These are phyloP conservation scores for Scylla paramamosain DNA, from an alignment of 1,140 invertebrate genomes.

Conservation along the genomic window DNA sequence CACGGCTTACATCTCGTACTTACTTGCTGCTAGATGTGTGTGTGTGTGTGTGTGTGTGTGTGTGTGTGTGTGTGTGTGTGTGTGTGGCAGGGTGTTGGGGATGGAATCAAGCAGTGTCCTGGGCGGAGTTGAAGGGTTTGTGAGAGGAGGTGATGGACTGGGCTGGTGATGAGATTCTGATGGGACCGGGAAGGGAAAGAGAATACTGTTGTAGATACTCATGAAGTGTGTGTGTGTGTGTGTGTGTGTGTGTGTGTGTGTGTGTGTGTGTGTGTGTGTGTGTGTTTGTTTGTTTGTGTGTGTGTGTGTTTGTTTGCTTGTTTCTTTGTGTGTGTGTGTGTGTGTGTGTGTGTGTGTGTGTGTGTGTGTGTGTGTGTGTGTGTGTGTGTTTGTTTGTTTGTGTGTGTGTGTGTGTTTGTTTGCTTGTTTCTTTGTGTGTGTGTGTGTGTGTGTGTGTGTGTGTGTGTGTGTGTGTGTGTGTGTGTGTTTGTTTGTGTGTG, in stretches of 20 bases:
- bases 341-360: too few relatives aligned
- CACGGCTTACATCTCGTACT: too few relatives aligned
- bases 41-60: too few relatives aligned
- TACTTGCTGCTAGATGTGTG: too few relatives aligned
- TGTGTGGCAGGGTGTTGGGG: background rate
- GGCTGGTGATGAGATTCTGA: background rate
- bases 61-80: background rate
- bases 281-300: background rate
- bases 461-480: too few relatives aligned
- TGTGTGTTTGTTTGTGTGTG: background rate
- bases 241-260: background rate
- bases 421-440: too few relatives aligned
- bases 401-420: too few relatives aligned
- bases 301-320: background rate
- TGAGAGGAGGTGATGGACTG: background rate
- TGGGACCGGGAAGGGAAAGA: background rate
- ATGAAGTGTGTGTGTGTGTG: too few relatives aligned
- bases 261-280: constrained; percentile 2
- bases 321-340: background rate
- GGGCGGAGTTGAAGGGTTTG: background rate
- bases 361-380: too few relatives aligned
- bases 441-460: too few relatives aligned
- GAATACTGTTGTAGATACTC: too few relatives aligned
- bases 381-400: too few relatives aligned
- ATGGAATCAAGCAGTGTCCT: background rate